Base-by-base conservation (phyloP, 1,140 invertebrate genomes). In the Drosophila ambigua region DNA sequence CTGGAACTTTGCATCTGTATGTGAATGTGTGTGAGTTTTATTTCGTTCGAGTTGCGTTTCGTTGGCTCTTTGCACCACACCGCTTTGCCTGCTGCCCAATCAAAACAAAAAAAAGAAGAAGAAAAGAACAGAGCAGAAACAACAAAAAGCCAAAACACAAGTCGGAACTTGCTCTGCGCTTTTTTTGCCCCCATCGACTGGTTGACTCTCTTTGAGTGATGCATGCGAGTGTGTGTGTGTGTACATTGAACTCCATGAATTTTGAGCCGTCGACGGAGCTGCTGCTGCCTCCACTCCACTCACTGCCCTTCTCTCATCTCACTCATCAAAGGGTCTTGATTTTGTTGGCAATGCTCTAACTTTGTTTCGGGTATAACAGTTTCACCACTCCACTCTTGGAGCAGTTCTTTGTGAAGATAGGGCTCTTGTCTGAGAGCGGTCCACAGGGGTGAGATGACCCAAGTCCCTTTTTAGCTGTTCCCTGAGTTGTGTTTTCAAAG, bases 161-260 rank as follows among this genome's bases (percentile, higher is more conserved):
- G 65, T 87, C 82, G 55, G 71, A 85, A 87, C 82, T 87, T 81
- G 78, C 82, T 85, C 78, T 72, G 65, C 77, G 65, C 81, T 81
- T 74, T 87, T 77, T 85, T 76, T 71, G 82, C 59, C 59, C 20
- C 20, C 66, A 72, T 77, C 51, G 73, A 62, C 73, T 77, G 63
- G 63, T 52, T 74, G 74, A 60, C 53, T 82, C 67, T 62, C 62
- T 44, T 53, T 48, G 41, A 26, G 44, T 44, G 39, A 35, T 61
- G 23, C 48, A 20, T 51, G 35, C 72, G 54, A 48, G 35, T 58
- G 77, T 77, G 61, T 48, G 68, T 59, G 62, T 81, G 73, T 85
- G 82, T 85, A 81, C 82, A 77, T 87, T 85, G 82, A 85, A 85
- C 81, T 85, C 82, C 46, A 68, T 39, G 35, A 39, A 8, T 39